These are phyloP conservation scores for Philopedon plagiatum DNA, from an alignment of 2,888 invertebrate genomes.

Conservation along the genomic window DNA sequence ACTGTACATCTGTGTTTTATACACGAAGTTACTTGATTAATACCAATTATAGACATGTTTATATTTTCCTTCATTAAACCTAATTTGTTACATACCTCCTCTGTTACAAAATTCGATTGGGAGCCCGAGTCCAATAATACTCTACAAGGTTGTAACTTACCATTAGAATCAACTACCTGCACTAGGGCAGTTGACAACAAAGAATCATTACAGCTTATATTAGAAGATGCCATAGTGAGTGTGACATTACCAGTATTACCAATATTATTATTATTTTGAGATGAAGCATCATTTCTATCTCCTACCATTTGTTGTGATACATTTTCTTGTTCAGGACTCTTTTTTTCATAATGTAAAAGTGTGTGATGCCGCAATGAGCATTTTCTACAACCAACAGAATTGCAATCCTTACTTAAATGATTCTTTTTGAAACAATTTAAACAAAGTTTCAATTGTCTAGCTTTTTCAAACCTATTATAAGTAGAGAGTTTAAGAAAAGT, in stretches of 20 bases:
- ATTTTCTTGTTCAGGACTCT: background rate
- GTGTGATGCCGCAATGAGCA: background rate
- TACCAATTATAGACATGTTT: background rate
- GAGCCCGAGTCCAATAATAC: background rate
- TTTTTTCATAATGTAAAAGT: constrained; percentile 16
- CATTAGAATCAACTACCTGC: constrained; percentile 1
- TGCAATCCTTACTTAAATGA: constrained; percentile 1
- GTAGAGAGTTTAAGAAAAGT: background rate
- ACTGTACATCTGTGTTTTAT: background rate
- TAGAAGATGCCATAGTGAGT: background rate
- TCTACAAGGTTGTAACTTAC: background rate
- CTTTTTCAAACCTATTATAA: background rate
- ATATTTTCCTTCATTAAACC: background rate
- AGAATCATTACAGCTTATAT: background rate
- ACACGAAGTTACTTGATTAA: background rate
- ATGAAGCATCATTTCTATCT: background rate
- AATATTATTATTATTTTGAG: background rate
- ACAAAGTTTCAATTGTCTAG: background rate
- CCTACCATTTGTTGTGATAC: background rate
- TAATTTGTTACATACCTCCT: background rate
- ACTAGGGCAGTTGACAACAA: constrained; percentile 16
- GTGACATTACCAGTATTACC: background rate
- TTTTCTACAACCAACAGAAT: background rate
- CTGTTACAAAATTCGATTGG: background rate
- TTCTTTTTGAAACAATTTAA: background rate